Percentiles rank a stretch among this genome's conserved stretches.
Conservation (phyloP, 1,140 invertebrate species). For the Euwallacea fornicatus region DNA sequence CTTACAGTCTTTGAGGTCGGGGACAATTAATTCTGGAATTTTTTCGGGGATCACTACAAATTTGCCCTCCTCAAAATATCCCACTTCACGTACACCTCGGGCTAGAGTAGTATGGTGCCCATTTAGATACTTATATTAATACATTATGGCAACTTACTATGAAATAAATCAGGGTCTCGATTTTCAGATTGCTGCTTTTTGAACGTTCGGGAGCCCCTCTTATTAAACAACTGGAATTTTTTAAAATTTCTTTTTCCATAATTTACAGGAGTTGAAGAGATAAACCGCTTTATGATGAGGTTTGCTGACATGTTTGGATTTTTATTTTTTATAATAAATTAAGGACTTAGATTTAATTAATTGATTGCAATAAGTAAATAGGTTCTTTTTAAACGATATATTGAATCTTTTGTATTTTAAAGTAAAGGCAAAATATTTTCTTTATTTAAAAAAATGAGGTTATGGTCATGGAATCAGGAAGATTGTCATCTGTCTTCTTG, state of each 20-base stretch:
- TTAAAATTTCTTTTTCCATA: slow-evolving; percentile 77
- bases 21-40: slow-evolving; percentile 90
- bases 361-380: too few species aligned
- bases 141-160: slow-evolving; percentile 56
- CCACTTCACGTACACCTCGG: slow-evolving; percentile 15
- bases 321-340: too few species aligned
- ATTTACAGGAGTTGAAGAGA: slow-evolving; percentile 61
- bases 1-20: slow-evolving; percentile 76
- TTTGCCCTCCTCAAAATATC: slow-evolving; percentile 54
- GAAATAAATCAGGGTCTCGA: slow-evolving; percentile 62
- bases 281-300: slow-evolving; percentile 55
- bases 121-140: slow-evolving; percentile 6
- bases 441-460: too few species aligned
- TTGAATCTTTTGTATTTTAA: too few species aligned
- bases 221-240: slow-evolving; percentile 73
- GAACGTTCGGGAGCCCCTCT: slow-evolving; percentile 68
- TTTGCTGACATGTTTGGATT: slow-evolving; percentile 40
- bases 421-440: too few species aligned
- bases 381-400: too few species aligned
- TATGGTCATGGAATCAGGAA: too few species aligned
- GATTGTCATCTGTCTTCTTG: too few species aligned
- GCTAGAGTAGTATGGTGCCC: slow-evolving; percentile 12
- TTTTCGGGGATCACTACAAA: slow-evolving; percentile 80
- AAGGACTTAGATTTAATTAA: too few species aligned
- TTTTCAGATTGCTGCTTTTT: slow-evolving; percentile 62